Base-by-base conservation (phyloP, 2,797 vertebrate species). In the Petrocephalus schoutedeni region DNA sequence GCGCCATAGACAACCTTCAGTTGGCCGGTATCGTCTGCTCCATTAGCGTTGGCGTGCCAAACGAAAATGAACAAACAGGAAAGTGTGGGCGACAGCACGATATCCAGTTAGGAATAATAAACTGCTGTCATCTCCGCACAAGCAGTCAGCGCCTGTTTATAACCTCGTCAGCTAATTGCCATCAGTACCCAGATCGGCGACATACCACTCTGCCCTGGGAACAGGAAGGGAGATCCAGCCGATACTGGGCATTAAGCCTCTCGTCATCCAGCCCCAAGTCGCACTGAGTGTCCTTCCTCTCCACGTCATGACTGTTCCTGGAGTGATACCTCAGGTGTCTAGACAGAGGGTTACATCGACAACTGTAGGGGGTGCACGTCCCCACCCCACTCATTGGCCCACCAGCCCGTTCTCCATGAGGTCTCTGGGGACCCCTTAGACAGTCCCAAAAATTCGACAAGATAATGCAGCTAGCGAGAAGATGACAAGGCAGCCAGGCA, bases 271-370 rank as follows among this genome's bases (percentile, higher is more conserved):
- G 53, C 36, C 71, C 53, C n/a, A 7, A 41, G 88, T 87, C 87
- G 82, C 83, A 89, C 89, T 67, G 54, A 41, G 21, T 41, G 58
- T 91, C 89, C 87, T 89, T 86, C 88, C 85, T 90, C 71, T 92
- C 90, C 0, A 88, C 89, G 89, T 93, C 91, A 93, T 51, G 94
- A 91, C 92, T 92, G 87, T 85, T 87, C 21, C 86, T 89, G 91
- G 91, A 91, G 89, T 93, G 92, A 93, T 92, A 94, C 91, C 91
- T 94, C 93, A 92, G 91, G 94, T 91, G 92, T 93, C 90, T 92
- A 90, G 91, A 92, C 91, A 93, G 89, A 91, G 86, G 88, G 88
- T 89, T 91, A 89, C 91, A 92, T 91, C 93, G 90, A 91, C 90
- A 93, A 94, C 91, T 93, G 93, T 93, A 92, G 93, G 92, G 91